Evolutionary conservation across 2,797 vertebrate species (phyloP), one percentile per base, ranked within the genome.

Genomic region (Furcifer pardalis): DNA sequence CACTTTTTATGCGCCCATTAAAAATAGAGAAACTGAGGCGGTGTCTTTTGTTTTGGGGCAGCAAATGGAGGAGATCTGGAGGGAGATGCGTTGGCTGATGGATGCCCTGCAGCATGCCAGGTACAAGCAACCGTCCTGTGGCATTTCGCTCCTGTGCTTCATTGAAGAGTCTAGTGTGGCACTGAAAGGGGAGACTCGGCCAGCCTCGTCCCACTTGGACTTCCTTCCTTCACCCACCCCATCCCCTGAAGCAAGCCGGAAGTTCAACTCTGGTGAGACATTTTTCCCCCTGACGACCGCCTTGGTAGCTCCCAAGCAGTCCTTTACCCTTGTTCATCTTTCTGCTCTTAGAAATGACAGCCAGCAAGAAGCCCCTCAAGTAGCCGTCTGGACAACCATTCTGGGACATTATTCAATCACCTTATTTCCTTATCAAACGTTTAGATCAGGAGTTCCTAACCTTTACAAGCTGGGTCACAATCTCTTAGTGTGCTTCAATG

Each of bases 61-160:
- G 98, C 97, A 98, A 96, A 97, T 98, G 97, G 98, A 98, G 90
- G 98, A 98, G 90, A 96, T 98, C 87, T 98, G 98, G 98, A 96
- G 97, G 0, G 97, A 98, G 83, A 96, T 96, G n/a, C 95, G 98
- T 77, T 98, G 98, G 98, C 97, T 98, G 89, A 98, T 97, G 96
- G 97, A 98, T 1, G 97, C 97, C 21, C 93, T 98, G 89, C 98
- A 98, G 89, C 97, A 97, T 0, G 97, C 97, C 30, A 97, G 98
- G 79, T 98, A 98, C 93, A 98, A 98, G 91, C 98, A 98, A 92
- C 97, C 97, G 3, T 95, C 96, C 0, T 97, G 97, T 12, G 97
- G 97, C 8, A 93, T 98, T 79, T 96, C 95, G 23, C 95, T 98
- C 71, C 91, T 93, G 3, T 97, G 97, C 94, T 97, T 98, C 75